Percentiles rank a stretch among this genome's conserved stretches.
phyloP scores from a whole-genome alignment of 2,797 vertebrate species.

The Falco concolor region DNA sequence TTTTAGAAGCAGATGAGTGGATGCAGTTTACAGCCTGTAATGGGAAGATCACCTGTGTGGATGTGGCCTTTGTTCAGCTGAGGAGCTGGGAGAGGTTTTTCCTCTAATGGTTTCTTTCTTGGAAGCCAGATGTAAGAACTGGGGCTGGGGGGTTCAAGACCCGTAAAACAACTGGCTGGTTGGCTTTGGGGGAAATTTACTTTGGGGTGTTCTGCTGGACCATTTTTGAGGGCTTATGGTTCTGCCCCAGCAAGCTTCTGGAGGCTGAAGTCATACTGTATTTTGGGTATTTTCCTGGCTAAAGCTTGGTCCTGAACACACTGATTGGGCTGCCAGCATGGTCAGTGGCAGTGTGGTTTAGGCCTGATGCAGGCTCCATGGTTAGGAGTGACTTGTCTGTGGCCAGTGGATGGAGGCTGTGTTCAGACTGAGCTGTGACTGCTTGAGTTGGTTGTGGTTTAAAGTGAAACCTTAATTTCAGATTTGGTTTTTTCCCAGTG shows the following conservation, averaged over 20 bases:
- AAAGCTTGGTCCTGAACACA: neutral
- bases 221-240: neutral
- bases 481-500: neutral
- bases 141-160: neutral
- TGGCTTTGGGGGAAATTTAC: neutral
- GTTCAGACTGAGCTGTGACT: neutral
- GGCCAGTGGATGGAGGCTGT: neutral
- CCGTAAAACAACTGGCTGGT: neutral
- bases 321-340: accelerated
- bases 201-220: neutral
- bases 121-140: neutral
- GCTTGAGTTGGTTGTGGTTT: neutral
- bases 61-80: neutral
- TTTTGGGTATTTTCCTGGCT: neutral
- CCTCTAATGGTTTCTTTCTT: neutral
- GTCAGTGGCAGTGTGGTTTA: neutral
- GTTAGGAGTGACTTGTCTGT: neutral
- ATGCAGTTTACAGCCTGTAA: neutral
- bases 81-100: neutral
- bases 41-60: neutral
- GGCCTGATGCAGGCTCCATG: neutral
- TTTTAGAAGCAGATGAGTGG: neutral
- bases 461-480: neutral
- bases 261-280: neutral
- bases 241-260: neutral